Percentiles rank a stretch among this genome's conserved stretches.
Conservation (phyloP, 2,797 vertebrate genomes). For the Paramormyrops hopkinsi region DNA sequence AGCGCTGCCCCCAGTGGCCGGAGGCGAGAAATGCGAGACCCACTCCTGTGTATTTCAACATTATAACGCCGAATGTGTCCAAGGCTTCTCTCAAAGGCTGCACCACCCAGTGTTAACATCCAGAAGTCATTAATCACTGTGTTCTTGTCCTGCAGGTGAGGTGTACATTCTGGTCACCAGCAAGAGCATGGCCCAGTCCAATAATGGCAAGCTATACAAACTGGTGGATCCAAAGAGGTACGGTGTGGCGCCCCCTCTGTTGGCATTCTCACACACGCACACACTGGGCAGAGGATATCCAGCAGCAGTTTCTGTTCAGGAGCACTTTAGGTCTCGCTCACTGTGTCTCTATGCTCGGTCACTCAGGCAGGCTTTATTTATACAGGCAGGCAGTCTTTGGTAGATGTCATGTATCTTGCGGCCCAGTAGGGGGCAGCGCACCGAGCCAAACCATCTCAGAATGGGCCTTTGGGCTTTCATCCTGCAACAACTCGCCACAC, state of each 20-base stretch:
- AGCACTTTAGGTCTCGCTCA: neutral
- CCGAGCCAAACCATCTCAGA: neutral
- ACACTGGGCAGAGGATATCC: neutral
- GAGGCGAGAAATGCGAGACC: neutral
- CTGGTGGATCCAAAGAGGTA: slow-evolving; percentile 96
- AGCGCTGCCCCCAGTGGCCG: neutral
- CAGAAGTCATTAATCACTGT: slow-evolving; percentile 12
- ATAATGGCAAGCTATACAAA: slow-evolving; percentile 95
- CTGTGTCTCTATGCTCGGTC: neutral
- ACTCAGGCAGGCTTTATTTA: neutral
- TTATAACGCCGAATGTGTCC: neutral
- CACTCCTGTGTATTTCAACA: neutral
- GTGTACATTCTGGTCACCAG: slow-evolving; percentile 90
- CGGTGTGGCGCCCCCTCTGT: neutral
- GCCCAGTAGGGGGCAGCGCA: neutral
- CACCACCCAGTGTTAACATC: neutral
- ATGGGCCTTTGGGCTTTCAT: slow-evolving; percentile 37
- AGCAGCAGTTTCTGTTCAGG: neutral
- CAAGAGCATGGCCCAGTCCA: slow-evolving; percentile 88
- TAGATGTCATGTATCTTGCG: neutral
- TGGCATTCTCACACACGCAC: neutral
- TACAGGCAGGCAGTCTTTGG: neutral
- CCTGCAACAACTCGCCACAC: slow-evolving; percentile 48
- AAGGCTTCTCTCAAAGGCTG: neutral
- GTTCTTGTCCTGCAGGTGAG: slow-evolving; percentile 71